These are phyloP conservation scores for Syrphus vitripennis DNA, from an alignment of 2,888 invertebrate species.

Conservation along the genomic window DNA sequence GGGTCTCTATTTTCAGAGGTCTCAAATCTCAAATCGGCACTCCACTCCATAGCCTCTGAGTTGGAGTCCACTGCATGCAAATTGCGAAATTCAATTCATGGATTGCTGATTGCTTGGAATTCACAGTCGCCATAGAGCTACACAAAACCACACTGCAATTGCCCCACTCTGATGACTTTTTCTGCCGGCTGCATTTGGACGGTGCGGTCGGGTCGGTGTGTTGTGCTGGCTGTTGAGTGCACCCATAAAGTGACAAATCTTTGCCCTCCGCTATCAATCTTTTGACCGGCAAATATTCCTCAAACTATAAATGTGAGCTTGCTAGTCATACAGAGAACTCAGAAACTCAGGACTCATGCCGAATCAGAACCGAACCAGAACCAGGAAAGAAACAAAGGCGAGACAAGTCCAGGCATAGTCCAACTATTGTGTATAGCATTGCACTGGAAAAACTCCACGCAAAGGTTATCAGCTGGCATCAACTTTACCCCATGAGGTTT, in stretches of 20 bases:
- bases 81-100: conserved; percentile 70
- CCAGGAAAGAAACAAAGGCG: conserved; percentile 38
- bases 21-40: conserved; percentile 44
- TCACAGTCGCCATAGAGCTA: conserved; percentile 10
- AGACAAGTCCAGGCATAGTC: conserved; percentile 2
- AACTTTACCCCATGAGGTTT: conserved; percentile 66
- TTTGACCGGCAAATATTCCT: conserved; percentile 43
- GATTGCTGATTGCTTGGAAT: conserved; percentile 70
- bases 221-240: conserved; percentile 25
- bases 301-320: background rate
- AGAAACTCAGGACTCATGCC: conserved; percentile 18
- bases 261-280: conserved; percentile 67
- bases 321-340: background rate
- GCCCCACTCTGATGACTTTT: background rate
- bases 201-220: background rate
- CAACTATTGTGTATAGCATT: background rate
- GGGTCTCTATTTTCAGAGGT: conserved; percentile 56
- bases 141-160: background rate
- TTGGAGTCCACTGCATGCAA: conserved; percentile 23
- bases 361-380: conserved; percentile 35
- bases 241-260: conserved; percentile 68
- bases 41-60: conserved; percentile 14
- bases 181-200: background rate
- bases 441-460: conserved; percentile 18
- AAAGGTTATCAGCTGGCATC: conserved; percentile 67